Conservation (phyloP, 2,113 vertebrate species). For the Panurus biarmicus region DNA sequence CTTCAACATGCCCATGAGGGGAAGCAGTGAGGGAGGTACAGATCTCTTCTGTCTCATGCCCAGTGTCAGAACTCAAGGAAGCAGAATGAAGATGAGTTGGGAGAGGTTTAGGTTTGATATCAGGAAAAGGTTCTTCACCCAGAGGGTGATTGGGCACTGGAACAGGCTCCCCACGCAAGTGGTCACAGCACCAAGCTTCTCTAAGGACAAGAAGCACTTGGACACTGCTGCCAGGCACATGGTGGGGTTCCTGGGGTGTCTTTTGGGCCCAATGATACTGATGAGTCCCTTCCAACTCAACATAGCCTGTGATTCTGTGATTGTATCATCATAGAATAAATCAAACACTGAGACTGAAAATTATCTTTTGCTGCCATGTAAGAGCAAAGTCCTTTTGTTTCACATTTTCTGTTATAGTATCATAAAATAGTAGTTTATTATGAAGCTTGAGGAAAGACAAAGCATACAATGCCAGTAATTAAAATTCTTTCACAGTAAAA, state of each 20-base stretch:
- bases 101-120: background rate
- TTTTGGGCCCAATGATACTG: too few relatives aligned
- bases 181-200: background rate
- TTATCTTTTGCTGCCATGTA: background rate
- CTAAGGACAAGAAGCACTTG: accelerated
- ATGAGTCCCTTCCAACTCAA: background rate
- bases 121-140: background rate
- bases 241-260: background rate
- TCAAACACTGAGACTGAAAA: background rate
- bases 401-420: background rate
- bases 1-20: background rate
- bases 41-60: too few relatives aligned
- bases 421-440: background rate
- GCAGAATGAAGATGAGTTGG: background rate
- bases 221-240: background rate
- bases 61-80: background rate
- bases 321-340: background rate
- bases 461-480: background rate
- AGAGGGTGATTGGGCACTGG: background rate
- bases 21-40: background rate
- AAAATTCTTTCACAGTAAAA: background rate
- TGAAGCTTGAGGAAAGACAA: background rate
- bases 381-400: background rate
- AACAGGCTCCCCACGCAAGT: background rate
- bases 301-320: background rate